Base-by-base conservation (phyloP, 2,113 vertebrate genomes). In the Cercopithecus mona region DNA sequence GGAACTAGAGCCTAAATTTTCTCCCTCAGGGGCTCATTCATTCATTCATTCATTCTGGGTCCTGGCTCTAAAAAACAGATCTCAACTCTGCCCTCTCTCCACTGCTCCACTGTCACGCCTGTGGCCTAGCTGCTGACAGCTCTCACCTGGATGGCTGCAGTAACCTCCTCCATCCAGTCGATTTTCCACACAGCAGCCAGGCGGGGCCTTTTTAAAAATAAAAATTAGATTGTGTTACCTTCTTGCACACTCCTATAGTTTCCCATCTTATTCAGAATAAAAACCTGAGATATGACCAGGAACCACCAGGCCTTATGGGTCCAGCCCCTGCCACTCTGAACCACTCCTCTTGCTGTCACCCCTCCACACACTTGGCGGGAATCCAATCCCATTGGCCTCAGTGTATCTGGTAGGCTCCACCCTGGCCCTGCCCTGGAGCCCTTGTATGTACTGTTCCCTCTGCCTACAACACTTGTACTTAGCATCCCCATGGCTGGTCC, bases 361-460 rank as follows among this genome's bases (percentile, higher is more conserved):
- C 38, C 17, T 8, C 32, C 16, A 13, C 9, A 0, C 10, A 8
- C 22, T 8, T 50, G 52, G 9, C 48, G 83, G 16, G 64, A 72
- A 82, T 20, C 72, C n/a, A 1, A 2, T n/a, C 30, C 25, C 5
- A 0, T 5, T 38, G n/a, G 45, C 30, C 18, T 91, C 40, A 0
- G 25, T 43, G 22, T 66, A 2, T 75, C 85, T 95, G 32, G 50
- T n/a, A 45, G 43, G 38, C 52, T 8, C 73, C 27, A 32, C 12
- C 22, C n/a, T 2, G 8, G 8, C 1, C 0, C 72, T 23, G 11
- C 4, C 35, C 43, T 4, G 0, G 30, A 22, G 40, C 8, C 86
- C 52, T 55, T 13, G 10, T 17, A 30, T 10, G 7, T 64, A 68
- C 43, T 59, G 30, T 70, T 68, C 59, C n/a, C 59, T 83, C 38